Conservation (phyloP, 1,140 invertebrate species). For the Drosophila ambigua region DNA sequence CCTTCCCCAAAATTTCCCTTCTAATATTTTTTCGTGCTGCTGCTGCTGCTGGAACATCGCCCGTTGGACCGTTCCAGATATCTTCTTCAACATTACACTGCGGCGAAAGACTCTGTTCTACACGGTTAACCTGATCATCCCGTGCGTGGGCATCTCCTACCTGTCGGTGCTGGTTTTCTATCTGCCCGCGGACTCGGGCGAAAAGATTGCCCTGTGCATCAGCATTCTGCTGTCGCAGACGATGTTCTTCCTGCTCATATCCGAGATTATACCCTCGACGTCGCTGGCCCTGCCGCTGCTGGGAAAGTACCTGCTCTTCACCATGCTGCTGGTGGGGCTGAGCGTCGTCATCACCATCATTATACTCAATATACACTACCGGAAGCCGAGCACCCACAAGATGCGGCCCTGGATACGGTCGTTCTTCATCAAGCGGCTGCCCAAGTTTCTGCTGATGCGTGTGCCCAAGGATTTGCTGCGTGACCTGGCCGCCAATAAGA, state of each 20-base stretch:
- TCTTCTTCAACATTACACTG: conserved; percentile 99
- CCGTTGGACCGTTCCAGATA: conserved; percentile 87
- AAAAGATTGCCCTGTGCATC: conserved; percentile 99
- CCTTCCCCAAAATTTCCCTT: not conserved
- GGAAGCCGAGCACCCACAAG: conserved; percentile 98
- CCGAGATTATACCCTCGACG: conserved; percentile 99
- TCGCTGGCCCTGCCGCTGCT: conserved; percentile 97
- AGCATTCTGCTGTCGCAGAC: conserved; percentile 99
- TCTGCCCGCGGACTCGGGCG: conserved; percentile 98
- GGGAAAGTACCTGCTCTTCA: conserved; percentile 99
- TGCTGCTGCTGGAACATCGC: conserved; percentile 48
- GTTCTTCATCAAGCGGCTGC: conserved; percentile 94
- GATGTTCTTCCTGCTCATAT: conserved; percentile 99
- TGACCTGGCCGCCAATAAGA: conserved; percentile 91
- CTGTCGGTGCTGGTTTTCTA: conserved; percentile 98
- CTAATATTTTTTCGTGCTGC: not conserved
- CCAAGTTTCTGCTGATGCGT: conserved; percentile 93
- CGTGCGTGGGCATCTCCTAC: conserved; percentile 96
- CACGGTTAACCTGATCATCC: conserved; percentile 97
- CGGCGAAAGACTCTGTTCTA: conserved; percentile 97
- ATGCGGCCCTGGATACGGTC: conserved; percentile 96
- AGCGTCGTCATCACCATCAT: conserved; percentile 99
- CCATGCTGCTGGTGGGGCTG: conserved; percentile 98
- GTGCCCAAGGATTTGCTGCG: conserved; percentile 92
- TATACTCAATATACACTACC: conserved; percentile 99